A percentile compares a stretch with the other conserved stretches of the same genome.
Evolutionary conservation across 2,113 vertebrate genomes (phyloP).

Genomic region (Trematocara zebra): DNA sequence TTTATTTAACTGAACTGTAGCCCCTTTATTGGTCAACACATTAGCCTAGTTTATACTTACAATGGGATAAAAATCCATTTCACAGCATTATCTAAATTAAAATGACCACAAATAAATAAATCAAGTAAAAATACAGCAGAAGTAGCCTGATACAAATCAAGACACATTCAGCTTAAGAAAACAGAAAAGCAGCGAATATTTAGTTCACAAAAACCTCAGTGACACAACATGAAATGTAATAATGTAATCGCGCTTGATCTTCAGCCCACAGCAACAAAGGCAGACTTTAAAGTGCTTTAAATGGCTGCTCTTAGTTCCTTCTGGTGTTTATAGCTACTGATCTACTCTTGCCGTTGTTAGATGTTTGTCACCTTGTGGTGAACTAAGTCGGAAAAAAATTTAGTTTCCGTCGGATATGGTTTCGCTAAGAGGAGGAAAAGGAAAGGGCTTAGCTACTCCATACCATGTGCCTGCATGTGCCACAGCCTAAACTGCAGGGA

Average conservation of each 20-base stretch:
- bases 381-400: not conserved
- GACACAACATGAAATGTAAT: not conserved
- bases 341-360: not conserved
- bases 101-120: not conserved
- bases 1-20: not conserved
- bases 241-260: constrained; percentile 6
- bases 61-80: not conserved
- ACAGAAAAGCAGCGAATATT: not conserved
- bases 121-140: not conserved
- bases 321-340: not conserved
- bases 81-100: not conserved
- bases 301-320: not conserved
- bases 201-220: not conserved
- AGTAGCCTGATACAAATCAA: not conserved
- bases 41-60: not conserved
- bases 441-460: not conserved
- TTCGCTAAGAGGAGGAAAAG: not conserved
- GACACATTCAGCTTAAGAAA: not conserved
- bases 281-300: not conserved
- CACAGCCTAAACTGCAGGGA: not conserved
- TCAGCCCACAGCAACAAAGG: not conserved
- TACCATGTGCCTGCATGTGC: not conserved
- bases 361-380: not conserved
- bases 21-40: not conserved
- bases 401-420: not conserved